phyloP scores from a whole-genome alignment of 2,888 invertebrate species.

The Luperina testacea region DNA sequence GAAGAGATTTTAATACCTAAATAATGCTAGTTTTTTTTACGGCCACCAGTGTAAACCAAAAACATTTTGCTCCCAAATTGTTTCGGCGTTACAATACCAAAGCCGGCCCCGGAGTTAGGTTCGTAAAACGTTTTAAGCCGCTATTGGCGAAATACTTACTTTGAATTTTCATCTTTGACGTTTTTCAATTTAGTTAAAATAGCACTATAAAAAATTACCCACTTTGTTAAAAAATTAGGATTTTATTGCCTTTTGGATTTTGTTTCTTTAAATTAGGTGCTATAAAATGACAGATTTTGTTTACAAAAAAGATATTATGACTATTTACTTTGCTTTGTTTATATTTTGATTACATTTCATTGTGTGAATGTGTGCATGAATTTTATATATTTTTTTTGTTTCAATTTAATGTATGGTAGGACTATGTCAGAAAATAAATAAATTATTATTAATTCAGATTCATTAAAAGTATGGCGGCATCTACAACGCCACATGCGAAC shows the following conservation, averaged over 20 bases:
- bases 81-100: constrained; percentile 59
- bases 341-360: not conserved
- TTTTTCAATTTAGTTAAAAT: constrained; percentile 23
- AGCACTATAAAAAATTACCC: not conserved
- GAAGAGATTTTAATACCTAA: not conserved
- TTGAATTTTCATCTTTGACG: constrained; percentile 30
- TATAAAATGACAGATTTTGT: not conserved
- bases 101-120: constrained; percentile 26
- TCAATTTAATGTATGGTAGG: not conserved
- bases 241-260: not conserved
- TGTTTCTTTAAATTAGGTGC: too few species aligned
- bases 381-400: not conserved
- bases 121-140: constrained; percentile 33
- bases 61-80: constrained; percentile 61
- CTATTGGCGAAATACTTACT: constrained; percentile 37
- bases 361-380: not conserved
- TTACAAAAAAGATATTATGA: not conserved
- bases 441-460: not conserved
- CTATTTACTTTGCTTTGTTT: not conserved
- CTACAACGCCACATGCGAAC: not conserved
- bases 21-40: not conserved
- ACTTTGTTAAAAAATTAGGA: not conserved
- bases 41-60: constrained; percentile 57
- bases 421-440: not conserved
- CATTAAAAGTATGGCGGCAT: not conserved